A percentile compares a stretch with the other conserved stretches of the same genome.
Conservation (phyloP, 1,140 invertebrate species). For the Dufourea novaeangliae region DNA sequence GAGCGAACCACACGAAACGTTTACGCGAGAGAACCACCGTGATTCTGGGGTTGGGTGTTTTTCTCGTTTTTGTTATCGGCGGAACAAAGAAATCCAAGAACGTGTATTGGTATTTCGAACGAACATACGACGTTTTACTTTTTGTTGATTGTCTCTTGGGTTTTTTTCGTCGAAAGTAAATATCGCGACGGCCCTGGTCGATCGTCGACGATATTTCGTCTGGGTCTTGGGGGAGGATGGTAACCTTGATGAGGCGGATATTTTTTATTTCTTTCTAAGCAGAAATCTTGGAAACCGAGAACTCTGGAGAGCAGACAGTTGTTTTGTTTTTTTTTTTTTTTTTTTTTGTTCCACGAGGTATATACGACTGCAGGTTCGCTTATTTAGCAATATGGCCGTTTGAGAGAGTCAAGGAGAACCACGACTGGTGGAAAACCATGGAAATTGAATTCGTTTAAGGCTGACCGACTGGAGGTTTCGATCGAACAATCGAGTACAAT, state of each 20-base stretch:
- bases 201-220: too few species aligned
- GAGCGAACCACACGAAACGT: background rate
- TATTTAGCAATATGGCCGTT: conserved; percentile 21
- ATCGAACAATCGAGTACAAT: background rate
- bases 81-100: conserved; percentile 32
- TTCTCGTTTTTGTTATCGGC: conserved; percentile 17
- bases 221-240: too few species aligned
- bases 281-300: too few species aligned
- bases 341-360: too few species aligned
- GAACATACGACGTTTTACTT: too few species aligned
- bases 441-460: conserved; percentile 11
- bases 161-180: too few species aligned
- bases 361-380: background rate
- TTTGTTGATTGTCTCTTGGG: too few species aligned
- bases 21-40: background rate
- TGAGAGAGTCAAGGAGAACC: conserved; percentile 13
- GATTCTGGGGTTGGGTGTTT: background rate
- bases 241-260: too few species aligned
- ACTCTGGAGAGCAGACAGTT: background rate
- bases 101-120: too few species aligned
- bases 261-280: too few species aligned
- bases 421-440: background rate
- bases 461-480: background rate
- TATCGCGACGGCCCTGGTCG: background rate
- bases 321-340: too few species aligned